These are phyloP conservation scores for Leptinotarsa texana DNA, from an alignment of 1,140 invertebrate genomes.

Conservation along the genomic window DNA sequence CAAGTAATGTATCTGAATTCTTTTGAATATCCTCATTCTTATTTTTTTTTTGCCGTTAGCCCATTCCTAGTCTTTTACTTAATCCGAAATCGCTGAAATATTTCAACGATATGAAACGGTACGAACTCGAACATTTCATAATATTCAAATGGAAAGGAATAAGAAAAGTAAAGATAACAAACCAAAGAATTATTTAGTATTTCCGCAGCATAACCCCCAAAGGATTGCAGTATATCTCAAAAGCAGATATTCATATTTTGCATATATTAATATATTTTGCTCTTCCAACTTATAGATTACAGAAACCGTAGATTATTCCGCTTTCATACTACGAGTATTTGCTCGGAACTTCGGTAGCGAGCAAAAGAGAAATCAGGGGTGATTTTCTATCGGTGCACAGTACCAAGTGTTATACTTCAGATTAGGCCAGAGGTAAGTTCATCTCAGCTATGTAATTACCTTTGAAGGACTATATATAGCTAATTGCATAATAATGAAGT, in stretches of 20 bases:
- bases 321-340: slow-evolving; percentile 16
- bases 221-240: slow-evolving; percentile 23
- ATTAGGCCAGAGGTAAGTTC: slow-evolving; percentile 10
- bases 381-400: slow-evolving; percentile 11
- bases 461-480: no score
- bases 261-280: slow-evolving; percentile 29
- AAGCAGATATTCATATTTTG: slow-evolving; percentile 26
- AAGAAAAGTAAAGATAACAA: slow-evolving; percentile 26
- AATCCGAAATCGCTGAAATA: not conserved
- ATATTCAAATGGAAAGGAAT: slow-evolving; percentile 16
- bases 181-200: slow-evolving; percentile 22
- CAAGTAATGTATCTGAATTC: no score
- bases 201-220: slow-evolving; percentile 20
- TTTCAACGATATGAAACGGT: not conserved
- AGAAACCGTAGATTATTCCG: slow-evolving; percentile 3
- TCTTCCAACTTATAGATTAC: slow-evolving; percentile 27
- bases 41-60: no score
- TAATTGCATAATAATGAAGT: no score
- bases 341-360: not conserved
- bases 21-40: no score
- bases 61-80: not conserved
- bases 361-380: slow-evolving; percentile 2
- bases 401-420: slow-evolving; percentile 17
- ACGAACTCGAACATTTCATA: not conserved
- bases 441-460: not conserved